Evolutionary conservation across 2,888 invertebrate genomes (phyloP), one percentile per base, ranked within the genome.

Genomic region (Drosophila siamana): DNA sequence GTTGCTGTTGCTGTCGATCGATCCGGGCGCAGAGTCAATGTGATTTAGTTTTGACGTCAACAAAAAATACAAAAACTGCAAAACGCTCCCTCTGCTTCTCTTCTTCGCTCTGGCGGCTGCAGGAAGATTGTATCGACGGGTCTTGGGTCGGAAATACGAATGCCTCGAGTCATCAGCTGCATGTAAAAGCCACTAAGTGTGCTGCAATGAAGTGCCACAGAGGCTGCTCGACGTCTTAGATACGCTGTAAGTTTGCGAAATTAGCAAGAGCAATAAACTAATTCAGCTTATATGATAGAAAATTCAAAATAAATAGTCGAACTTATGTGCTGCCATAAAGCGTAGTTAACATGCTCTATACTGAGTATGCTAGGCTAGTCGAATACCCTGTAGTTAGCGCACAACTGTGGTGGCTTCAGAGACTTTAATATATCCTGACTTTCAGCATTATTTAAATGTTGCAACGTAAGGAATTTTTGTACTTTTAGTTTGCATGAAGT

Each of bases 111-210:
- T n/a, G n/a, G n/a, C n/a, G n/a, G n/a, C n/a, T 40, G 54, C 43
- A 67, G 19, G 2, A 19, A 19, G 79, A 80, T 80, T 61, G 64
- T 78, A 80, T 80, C 72, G n/a, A n/a, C n/a, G 28, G 36, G 36
- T 30, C 24, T 47, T 60, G 72, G 72, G 72, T 75, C 83, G 80
- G 80, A 81, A 81, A 81, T 78, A 66, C 83, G 71, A 80, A 83
- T 67, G 83, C 80, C 80, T 52, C 74, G 67, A 80, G 80, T 71
- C 83, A 83, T 83, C 80, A 80, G 80, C 80, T 83, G 80, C 80
- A 73, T 54, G 44, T 7, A 15, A 43, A 36, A 60, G 46, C 41
- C 30, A 41, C 15, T 41, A 51, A 60, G 43, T 60, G 59, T 33
- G 33, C 51, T 28, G 52, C 52, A 54, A 41, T 41, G 13, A 11